Base-by-base conservation (phyloP, 1,140 invertebrate species). In the Batillaria attramentaria region DNA sequence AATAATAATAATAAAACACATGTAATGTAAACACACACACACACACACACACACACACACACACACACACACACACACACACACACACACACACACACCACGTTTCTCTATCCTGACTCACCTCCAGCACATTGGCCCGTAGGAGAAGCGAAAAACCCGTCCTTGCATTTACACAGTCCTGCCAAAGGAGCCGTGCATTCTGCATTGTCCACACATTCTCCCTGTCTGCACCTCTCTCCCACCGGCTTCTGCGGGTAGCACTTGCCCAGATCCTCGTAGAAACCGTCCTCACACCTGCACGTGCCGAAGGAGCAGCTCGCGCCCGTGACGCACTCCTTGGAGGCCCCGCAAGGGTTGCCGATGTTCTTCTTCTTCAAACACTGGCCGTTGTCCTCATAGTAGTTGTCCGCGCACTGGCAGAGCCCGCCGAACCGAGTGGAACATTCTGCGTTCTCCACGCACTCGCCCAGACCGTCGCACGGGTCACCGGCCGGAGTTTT, bases 141-240 rank as follows among this genome's bases (percentile, higher is more conserved):
- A 4, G 73, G 73, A 1, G 73, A 62, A 28, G 35, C 54, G 31
- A 73, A 78, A 62, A 62, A 78, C 6, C 76, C 75, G 20, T 41
- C 13, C 13, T 54, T 62, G 46, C 79, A 81, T 1, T 10, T 28
- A 62, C 79, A 81, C 24, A 78, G 35, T 8, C 79, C 79, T 3
- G 75, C 70, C 33, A 57, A 18, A 54, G 79, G 70, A 10, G 79
- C 72, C 43, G 69, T 57, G 62, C 79, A 81, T 16, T 78, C 69
- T 2, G 79, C 75, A 43, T 74, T 78, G 66, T 62, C 28, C 54
- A 81, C 76, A 81, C 79, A 81, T 60, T 81, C 65, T n/a, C 70
- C 76, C 10, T 77, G 76, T 16, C 18, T 16, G 57, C 73, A 75
- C 37, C 73, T 60, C 31, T 77, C 76, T 8, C 54, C 60, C 13